Evolutionary conservation across 2,888 invertebrate genomes (phyloP).

Genomic region (Tineola bisselliella): DNA sequence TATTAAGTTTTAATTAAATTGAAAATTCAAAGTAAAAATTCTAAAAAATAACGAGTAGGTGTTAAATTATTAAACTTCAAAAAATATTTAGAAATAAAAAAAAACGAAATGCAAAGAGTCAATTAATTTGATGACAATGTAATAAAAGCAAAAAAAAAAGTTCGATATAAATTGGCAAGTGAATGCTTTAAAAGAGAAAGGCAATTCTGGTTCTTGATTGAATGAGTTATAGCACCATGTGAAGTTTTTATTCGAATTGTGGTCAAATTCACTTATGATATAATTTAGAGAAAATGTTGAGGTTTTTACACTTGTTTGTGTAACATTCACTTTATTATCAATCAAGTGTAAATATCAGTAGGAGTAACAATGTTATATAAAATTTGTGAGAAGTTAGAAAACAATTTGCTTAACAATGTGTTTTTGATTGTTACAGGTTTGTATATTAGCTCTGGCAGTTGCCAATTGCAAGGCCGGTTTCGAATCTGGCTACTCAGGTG

Average conservation of each 20-base stretch:
- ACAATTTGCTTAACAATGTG: conserved; percentile 10
- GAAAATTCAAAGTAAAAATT: no score
- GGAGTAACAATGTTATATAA: background rate
- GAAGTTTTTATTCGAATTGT: background rate
- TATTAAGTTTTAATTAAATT: no score
- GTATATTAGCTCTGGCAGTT: conserved; percentile 50
- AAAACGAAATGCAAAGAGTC: background rate
- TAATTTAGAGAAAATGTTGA: background rate
- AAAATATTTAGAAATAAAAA: background rate
- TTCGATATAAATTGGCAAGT: conserved; percentile 3
- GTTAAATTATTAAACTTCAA: no score
- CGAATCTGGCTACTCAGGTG: conserved; percentile 27
- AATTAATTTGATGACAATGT: background rate
- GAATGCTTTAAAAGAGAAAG: conserved; percentile 5
- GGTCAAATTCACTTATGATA: background rate
- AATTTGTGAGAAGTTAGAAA: background rate
- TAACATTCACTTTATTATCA: background rate
- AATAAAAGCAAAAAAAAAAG: background rate
- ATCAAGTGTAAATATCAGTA: background rate
- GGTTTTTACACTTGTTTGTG: background rate
- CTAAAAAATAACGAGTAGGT: no score
- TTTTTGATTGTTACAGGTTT: conserved; percentile 40
- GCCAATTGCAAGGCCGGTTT: conserved; percentile 52
- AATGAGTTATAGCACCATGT: background rate
- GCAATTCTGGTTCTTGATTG: background rate